These are phyloP conservation scores for Ceratosolen fusciceps DNA, from an alignment of 1,140 invertebrate genomes.

Conservation along the genomic window DNA sequence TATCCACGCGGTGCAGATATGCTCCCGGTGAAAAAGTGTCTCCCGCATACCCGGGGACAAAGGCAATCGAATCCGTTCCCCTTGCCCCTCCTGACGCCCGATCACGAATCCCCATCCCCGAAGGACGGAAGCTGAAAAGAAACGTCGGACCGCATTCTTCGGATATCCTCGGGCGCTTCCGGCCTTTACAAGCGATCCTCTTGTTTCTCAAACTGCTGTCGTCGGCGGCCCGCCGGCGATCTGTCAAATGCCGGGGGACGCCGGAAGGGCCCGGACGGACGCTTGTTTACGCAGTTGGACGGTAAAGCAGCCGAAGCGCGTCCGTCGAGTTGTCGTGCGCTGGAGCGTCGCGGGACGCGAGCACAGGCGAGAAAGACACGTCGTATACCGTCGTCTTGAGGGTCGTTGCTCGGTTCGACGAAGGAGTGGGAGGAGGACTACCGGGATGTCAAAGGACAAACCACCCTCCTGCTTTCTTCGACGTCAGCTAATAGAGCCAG, in stretches of 20 bases:
- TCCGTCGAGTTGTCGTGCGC: neutral
- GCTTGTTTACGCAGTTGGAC: constrained; percentile 46
- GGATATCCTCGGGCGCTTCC: constrained; percentile 39
- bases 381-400: no score
- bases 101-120: constrained; percentile 10
- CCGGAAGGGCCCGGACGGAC: constrained; percentile 40
- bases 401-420: no score
- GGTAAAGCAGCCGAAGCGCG: neutral
- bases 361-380: neutral
- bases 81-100: neutral
- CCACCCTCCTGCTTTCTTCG: no score
- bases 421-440: neutral
- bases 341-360: neutral
- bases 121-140: constrained; percentile 26
- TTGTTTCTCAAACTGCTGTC: constrained; percentile 49
- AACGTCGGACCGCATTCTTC: constrained; percentile 42
- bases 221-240: constrained; percentile 40
- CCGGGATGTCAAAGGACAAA: neutral
- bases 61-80: constrained; percentile 31
- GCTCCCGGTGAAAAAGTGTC: constrained; percentile 33
- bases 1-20: constrained; percentile 14
- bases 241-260: constrained; percentile 40
- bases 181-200: constrained; percentile 31
- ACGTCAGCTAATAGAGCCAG: no score
- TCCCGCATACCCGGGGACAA: constrained; percentile 42